Evolutionary conservation across 2,113 vertebrate species (phyloP).

Genomic region (Gambusia holbrooki): DNA sequence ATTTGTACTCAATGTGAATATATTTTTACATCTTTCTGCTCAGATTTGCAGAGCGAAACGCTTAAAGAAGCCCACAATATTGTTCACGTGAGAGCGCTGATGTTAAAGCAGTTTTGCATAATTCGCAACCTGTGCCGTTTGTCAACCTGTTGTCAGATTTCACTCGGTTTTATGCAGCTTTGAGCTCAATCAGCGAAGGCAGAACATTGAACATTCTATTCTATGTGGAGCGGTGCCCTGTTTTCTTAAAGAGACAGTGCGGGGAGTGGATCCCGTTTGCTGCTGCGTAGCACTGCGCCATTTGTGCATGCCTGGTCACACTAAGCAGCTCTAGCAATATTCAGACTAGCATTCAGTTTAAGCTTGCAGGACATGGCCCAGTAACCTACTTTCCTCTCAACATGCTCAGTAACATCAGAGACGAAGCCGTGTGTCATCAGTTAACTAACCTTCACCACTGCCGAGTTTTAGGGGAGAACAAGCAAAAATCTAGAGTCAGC

Average conservation of each 20-base stretch:
- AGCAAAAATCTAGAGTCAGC: constrained; percentile 29
- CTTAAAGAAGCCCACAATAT: background rate
- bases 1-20: background rate
- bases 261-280: constrained; percentile 13
- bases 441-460: constrained; percentile 81
- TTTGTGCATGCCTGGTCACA: constrained; percentile 89
- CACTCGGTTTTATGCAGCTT: constrained; percentile 46
- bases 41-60: background rate
- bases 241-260: constrained; percentile 76
- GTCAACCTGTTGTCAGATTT: constrained; percentile 54
- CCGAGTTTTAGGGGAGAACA: constrained; percentile 48
- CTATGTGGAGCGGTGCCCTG: constrained; percentile 50
- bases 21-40: too few relatives aligned
- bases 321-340: constrained; percentile 82
- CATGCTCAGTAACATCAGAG: constrained; percentile 84
- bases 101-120: constrained; percentile 3
- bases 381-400: constrained; percentile 91
- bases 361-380: constrained; percentile 92
- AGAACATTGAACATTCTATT: constrained; percentile 67
- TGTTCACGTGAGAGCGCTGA: background rate
- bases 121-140: constrained; percentile 14
- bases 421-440: constrained; percentile 82
- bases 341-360: constrained; percentile 84
- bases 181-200: constrained; percentile 55
- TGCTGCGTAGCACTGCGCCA: constrained; percentile 59